Base-by-base conservation (phyloP, 2,888 invertebrate genomes). In the Diaperis boleti region DNA sequence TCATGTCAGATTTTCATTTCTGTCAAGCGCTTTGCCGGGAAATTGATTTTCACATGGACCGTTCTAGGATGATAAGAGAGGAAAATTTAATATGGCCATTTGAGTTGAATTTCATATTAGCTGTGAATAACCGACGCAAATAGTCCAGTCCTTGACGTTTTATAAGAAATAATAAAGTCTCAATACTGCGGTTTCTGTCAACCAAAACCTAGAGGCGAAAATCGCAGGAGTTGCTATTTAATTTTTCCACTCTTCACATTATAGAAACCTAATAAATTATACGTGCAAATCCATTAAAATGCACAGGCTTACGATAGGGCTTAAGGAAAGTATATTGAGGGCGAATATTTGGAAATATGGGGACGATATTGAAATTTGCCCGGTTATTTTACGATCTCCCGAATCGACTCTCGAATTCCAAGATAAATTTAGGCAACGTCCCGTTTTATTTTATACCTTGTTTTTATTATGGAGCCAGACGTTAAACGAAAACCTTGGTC, bases 281-380 rank as follows among this genome's bases (percentile, higher is more conserved):
- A 59, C 49, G 59, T 59, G 59, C 49, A 59, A 49, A 59, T 59
- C 59, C 49, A 59, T 59, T 59, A 59, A 57, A 59, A 59, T 49
- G 59, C 11, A 29, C 49, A 41, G 26, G 59, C 59, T 59, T 59
- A 49, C 49, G 59, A 57, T 26, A 13, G 57, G 47, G 57, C 57
- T 57, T 57, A 57, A 42, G 45, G 45, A 47, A 54, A 59, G 59
- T 59, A 44, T 59, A 49, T 59, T 18, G 59, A 59, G 49, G 59
- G 49, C 45, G 59, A 59, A 59, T 59, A 57, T 57, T 57, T 45
- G 61, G 52, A 52, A 52, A 54, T 54, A 54, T 54, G 33, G 17
- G 60, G 50, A 22, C 39, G 47, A 52, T 52, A 60, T 42, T 44
- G 52, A 50, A 64, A 59, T 49, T 64, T 45, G 59, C 47, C 64